These are phyloP conservation scores for Leuciscus waleckii DNA, from an alignment of 2,797 vertebrate genomes.

Conservation along the genomic window DNA sequence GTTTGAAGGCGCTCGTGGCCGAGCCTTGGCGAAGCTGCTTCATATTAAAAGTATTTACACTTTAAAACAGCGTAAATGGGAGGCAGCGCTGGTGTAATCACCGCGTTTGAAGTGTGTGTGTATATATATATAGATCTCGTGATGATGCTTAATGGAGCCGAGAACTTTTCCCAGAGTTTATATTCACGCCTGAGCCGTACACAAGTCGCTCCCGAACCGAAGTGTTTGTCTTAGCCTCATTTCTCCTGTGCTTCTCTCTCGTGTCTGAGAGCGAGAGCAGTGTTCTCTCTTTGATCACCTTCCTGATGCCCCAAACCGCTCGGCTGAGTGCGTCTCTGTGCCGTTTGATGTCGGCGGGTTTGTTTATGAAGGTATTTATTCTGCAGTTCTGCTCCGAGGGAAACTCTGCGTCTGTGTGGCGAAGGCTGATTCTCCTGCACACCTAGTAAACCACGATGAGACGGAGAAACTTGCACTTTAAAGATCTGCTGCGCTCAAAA, in stretches of 20 bases:
- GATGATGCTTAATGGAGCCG: slow-evolving; percentile 59
- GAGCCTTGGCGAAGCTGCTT: slow-evolving; percentile 61
- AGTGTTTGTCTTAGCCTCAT: slow-evolving; percentile 27
- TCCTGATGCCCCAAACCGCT: slow-evolving; percentile 28
- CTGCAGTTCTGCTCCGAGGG: slow-evolving; percentile 31
- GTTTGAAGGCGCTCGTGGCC: not conserved
- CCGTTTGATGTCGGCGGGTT: slow-evolving; percentile 55
- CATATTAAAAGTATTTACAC: slow-evolving; percentile 68
- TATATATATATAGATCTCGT: slow-evolving; percentile 57
- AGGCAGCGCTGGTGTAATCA: slow-evolving; percentile 64
- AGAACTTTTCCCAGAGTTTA: slow-evolving; percentile 61
- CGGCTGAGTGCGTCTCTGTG: slow-evolving; percentile 23
- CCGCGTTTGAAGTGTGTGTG: slow-evolving; percentile 66
- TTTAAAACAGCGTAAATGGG: slow-evolving; percentile 63
- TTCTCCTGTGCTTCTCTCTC: not conserved
- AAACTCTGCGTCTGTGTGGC: slow-evolving; percentile 29
- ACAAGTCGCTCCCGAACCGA: not conserved
- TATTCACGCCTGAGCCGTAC: slow-evolving; percentile 55
- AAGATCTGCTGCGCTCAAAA: too few species aligned
- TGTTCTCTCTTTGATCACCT: slow-evolving; percentile 52
- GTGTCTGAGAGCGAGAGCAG: slow-evolving; percentile 5
- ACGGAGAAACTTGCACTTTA: too few species aligned
- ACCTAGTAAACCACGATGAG: not conserved
- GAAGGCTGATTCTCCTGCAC: not conserved
- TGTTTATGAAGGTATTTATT: slow-evolving; percentile 60